Conservation (phyloP, 2,888 invertebrate genomes). For the Tanytarsus gracilentus region DNA sequence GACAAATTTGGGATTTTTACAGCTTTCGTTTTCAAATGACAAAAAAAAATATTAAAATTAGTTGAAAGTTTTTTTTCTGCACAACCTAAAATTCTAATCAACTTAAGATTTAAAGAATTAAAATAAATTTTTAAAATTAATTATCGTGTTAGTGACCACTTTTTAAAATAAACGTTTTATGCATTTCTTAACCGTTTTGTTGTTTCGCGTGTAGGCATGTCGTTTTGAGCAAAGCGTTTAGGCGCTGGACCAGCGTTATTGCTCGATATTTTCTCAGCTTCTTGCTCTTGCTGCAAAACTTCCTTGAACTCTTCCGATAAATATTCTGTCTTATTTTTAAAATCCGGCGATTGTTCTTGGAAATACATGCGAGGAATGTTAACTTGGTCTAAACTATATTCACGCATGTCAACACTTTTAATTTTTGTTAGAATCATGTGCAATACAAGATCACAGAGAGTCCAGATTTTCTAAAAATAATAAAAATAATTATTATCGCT, state of each 20-base stretch:
- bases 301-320: constrained; percentile 57
- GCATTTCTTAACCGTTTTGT: constrained; percentile 15
- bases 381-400: constrained; percentile 69
- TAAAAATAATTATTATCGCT: constrained; percentile 3
- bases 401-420: constrained; percentile 78
- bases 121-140: neutral
- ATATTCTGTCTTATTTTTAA: constrained; percentile 68
- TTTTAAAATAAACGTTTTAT: neutral
- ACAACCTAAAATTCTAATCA: no score
- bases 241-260: constrained; percentile 4
- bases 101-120: no score
- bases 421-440: constrained; percentile 82
- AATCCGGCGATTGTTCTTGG: constrained; percentile 60
- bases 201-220: neutral
- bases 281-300: neutral
- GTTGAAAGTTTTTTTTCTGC: no score
- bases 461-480: constrained; percentile 80
- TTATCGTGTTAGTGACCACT: neutral
- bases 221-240: neutral
- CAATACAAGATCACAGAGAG: constrained; percentile 89
- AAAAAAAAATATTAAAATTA: no score
- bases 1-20: no score
- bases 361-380: constrained; percentile 88
- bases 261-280: no score
- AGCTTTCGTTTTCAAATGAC: no score